Evolutionary conservation across 2,113 vertebrate species (phyloP).

Genomic region (Phasianus colchicus): DNA sequence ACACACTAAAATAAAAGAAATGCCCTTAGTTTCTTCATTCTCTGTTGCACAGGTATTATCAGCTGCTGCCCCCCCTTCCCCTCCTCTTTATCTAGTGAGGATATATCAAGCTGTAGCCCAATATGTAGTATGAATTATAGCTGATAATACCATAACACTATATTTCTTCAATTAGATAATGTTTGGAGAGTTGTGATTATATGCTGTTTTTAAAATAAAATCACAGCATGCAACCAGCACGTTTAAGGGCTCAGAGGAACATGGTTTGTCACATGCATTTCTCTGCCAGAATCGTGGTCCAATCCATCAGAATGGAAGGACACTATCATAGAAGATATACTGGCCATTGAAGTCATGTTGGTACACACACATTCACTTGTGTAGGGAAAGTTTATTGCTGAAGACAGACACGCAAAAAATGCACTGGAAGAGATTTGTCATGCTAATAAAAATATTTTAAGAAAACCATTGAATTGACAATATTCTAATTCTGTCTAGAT

Average conservation of each 20-base stretch:
- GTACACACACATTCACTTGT: accelerated
- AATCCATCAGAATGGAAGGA: not conserved
- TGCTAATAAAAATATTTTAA: not conserved
- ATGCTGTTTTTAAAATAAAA: not conserved
- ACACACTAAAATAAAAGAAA: not conserved
- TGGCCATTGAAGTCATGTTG: not conserved
- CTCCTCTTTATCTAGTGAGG: no score
- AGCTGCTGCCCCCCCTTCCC: no score
- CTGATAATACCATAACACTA: accelerated
- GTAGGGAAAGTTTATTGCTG: not conserved
- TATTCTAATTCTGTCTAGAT: not conserved
- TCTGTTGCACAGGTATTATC: not conserved
- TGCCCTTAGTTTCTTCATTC: not conserved
- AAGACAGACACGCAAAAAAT: not conserved
- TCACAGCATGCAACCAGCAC: not conserved
- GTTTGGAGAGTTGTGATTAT: not conserved
- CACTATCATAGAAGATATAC: not conserved
- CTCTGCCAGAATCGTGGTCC: not conserved
- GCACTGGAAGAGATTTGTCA: not conserved
- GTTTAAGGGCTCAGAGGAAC: not conserved
- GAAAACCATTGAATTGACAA: not conserved
- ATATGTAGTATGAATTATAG: not conserved
- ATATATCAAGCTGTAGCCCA: no score
- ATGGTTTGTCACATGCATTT: not conserved
- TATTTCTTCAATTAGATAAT: not conserved